These are phyloP conservation scores for Pedetes capensis DNA, from an alignment of 2,113 vertebrate genomes.

Conservation along the genomic window DNA sequence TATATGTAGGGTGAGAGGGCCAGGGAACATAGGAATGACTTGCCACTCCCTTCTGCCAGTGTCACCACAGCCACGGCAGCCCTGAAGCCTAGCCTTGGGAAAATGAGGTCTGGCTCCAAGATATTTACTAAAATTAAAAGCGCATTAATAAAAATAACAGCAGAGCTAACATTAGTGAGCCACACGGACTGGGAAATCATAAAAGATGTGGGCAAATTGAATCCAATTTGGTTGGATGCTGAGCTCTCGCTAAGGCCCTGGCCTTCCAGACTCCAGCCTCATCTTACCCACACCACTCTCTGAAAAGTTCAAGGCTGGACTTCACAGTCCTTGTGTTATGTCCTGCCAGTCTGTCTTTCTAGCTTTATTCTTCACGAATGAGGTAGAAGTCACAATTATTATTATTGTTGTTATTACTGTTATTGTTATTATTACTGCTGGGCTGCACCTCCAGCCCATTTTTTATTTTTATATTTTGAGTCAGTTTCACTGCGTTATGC, in stretches of 20 bases:
- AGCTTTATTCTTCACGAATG: neutral
- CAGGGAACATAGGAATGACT: neutral
- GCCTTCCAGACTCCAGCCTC: neutral
- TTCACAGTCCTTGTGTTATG: neutral
- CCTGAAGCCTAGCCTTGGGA: neutral
- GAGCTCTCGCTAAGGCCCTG: neutral
- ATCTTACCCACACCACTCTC: neutral
- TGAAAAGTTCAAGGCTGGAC: too few species aligned
- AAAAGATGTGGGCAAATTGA: neutral
- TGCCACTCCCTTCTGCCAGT: neutral
- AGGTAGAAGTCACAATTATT: too few species aligned
- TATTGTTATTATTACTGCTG: too few species aligned
- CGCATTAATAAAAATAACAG: neutral
- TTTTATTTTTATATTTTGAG: too few species aligned
- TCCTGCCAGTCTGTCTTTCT: neutral
- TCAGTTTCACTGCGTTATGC: too few species aligned
- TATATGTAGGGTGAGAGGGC: neutral
- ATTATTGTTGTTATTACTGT: too few species aligned
- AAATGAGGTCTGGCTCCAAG: neutral
- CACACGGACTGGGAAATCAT: neutral
- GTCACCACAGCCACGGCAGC: rapidly evolving
- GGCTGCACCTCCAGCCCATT: too few species aligned
- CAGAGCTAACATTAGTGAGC: neutral
- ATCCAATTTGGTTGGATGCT: neutral
- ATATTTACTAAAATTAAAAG: neutral